Base-by-base conservation (phyloP, 2,113 vertebrate species). In the Aix galericulata region DNA sequence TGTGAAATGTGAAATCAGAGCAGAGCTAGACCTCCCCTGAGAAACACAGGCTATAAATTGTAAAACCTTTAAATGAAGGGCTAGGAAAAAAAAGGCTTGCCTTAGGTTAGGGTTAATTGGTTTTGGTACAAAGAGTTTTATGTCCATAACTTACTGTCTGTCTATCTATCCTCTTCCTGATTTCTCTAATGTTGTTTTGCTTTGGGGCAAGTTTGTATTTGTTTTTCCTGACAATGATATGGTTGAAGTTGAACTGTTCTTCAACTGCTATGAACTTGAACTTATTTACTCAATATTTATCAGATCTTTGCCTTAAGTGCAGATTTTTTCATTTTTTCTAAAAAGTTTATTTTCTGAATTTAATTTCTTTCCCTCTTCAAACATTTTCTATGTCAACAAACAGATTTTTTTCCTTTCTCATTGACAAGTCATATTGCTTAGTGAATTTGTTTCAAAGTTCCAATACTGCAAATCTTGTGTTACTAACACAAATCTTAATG, bases 121-220 rank as follows among this genome's bases (percentile, higher is more conserved):
- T 95, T 97, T 95, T 85, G 93, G 95, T 97, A 98, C 97, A 98
- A 97, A 97, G 97, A 97, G 96, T 97, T 97, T 97, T 97, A 97
- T 96, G 95, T 97, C 97, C 96, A 94, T 97, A 97, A 97, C 97
- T 97, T 97, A 97, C 98, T 97, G 97, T 98, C 97, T 97, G 97
- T 97, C 97, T 97, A 94, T 97, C 97, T 95, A 90, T 91, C 92
- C 91, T 97, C 94, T 97, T 97, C 92, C 96, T 96, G 95, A 95
- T 97, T 96, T 97, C 97, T 95, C 72, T 86, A 78, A 97, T 94
- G 94, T 94, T 96, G n/a, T 95, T 96, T 97, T 90, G 94, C 97
- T 97, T 64, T 48, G 38, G 89, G 96, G 91, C 79, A 96, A 96
- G 94, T 97, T 95, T 90, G 79, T 92, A 67, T 97, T 97, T 97